Conservation (phyloP, 2,113 vertebrate species). For the Acrocephalus kingi region DNA sequence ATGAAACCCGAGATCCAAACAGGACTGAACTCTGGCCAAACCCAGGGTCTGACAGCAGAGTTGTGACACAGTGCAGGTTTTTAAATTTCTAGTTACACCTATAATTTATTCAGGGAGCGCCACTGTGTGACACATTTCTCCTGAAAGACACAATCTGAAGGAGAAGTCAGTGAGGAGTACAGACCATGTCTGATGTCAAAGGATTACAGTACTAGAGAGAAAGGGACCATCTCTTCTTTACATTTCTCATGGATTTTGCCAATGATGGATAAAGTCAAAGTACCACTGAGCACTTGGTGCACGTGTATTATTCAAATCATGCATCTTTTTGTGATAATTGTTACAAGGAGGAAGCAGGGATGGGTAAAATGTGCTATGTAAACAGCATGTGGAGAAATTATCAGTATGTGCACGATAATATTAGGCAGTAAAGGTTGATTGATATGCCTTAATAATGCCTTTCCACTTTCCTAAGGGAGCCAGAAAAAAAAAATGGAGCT, state of each 20-base stretch:
- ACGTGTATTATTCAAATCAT: constrained; percentile 19
- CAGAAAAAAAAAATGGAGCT: neutral
- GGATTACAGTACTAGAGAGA: neutral
- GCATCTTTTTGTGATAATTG: neutral
- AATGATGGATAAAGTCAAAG: neutral
- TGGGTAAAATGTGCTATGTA: neutral
- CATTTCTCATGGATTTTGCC: neutral
- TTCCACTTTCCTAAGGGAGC: constrained; percentile 14
- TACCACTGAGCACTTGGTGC: neutral
- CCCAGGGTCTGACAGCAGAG: neutral
- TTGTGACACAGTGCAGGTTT: neutral
- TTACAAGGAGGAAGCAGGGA: neutral
- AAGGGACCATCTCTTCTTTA: neutral
- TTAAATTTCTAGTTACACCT: neutral
- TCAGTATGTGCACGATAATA: neutral
- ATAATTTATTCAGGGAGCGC: neutral
- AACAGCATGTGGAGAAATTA: neutral
- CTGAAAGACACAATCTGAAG: neutral
- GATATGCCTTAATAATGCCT: constrained; percentile 34
- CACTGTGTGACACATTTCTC: neutral
- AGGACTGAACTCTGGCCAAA: neutral
- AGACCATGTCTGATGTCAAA: neutral
- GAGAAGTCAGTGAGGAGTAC: neutral
- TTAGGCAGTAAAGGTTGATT: constrained; percentile 39
- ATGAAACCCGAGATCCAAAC: neutral